Percentiles rank a stretch among this genome's conserved stretches.
Evolutionary conservation across 1,140 invertebrate species (phyloP).

Genomic region (Galleria mellonella): DNA sequence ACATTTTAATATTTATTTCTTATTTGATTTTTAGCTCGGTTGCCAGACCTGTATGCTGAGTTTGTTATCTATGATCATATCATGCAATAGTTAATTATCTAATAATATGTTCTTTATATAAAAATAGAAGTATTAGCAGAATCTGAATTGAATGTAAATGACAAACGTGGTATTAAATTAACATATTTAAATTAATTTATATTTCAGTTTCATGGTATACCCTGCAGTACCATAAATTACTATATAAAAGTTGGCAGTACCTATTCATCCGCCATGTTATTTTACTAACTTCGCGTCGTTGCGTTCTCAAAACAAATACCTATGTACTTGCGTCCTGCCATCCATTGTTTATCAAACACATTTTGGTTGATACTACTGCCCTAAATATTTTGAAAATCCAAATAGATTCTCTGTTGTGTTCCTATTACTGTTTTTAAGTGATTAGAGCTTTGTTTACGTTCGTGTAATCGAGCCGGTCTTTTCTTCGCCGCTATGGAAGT

Average conservation of each 20-base stretch:
- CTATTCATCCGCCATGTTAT: conserved; percentile 44
- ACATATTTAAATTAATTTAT: too few species aligned
- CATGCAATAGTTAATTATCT: too few species aligned
- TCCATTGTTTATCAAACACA: conserved; percentile 29
- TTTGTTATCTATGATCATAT: too few species aligned
- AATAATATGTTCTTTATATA: too few species aligned
- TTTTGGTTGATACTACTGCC: conserved; percentile 5
- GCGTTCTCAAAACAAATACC: conserved; percentile 69
- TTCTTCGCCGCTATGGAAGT: conserved; percentile 58
- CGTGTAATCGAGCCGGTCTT: not conserved
- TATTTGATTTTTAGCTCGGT: too few species aligned
- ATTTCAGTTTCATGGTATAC: too few species aligned
- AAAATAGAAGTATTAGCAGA: too few species aligned
- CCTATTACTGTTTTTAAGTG: not conserved
- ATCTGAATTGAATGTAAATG: too few species aligned
- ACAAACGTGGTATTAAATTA: too few species aligned
- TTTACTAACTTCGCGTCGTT: conserved; percentile 58
- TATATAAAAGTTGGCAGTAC: conserved; percentile 4
- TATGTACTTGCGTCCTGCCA: conserved; percentile 21
- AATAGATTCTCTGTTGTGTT: conserved; percentile 1
- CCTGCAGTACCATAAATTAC: too few species aligned
- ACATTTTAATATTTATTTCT: too few species aligned
- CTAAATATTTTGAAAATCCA: conserved; percentile 6
- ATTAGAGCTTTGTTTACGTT: not conserved
- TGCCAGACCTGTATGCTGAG: too few species aligned